Evolutionary conservation across 2,113 vertebrate species (phyloP), one percentile per base, ranked within the genome.

Genomic region (Carassius auratus): DNA sequence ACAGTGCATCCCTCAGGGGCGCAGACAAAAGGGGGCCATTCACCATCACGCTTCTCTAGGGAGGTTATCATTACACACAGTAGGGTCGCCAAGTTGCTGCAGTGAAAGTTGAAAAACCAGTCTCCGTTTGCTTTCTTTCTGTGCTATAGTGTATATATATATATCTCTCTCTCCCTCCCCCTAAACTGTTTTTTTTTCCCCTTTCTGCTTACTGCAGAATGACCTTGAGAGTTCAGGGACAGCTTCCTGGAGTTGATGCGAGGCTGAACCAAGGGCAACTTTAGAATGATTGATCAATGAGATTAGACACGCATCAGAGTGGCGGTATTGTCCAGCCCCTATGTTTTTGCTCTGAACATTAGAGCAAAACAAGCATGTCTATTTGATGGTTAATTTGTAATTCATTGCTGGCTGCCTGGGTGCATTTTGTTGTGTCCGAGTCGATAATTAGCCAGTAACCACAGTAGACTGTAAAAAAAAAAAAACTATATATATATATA

Each of bases 191-290:
- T 13, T 57, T 57, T 45, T 74, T n/a, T 23, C 10, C 66, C 89
- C 85, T 89, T 87, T 74, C 85, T 92, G 84, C 81, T 91, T 90
- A 90, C 84, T 93, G 92, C 89, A 91, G 87, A 93, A 95, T 98
- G 97, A 99, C 98, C 98, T 99, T 99, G 97, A 96, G 93, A 95
- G 91, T 94, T 93, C 91, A 93, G 93, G 91, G 92, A 92, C 92
- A 92, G 92, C 93, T 89, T 94, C 95, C 93, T 93, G 89, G 90
- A 96, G 94, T 95, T 94, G 84, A 90, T 89, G 89, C 71, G 86
- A 93, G 91, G 90, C 88, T 85, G 93, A 93, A 92, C 91, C 95
- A 97, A 97, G 97, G 96, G 95, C 96, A 96, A 96, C 84, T 81
- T 89, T 38, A 5, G 84, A 80, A 83, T 52, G 26, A 78, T 57